A percentile compares a stretch with the other conserved stretches of the same genome.
phyloP scores from a whole-genome alignment of 2,113 vertebrate genomes.

The Astatoreochromis straeleni region DNA sequence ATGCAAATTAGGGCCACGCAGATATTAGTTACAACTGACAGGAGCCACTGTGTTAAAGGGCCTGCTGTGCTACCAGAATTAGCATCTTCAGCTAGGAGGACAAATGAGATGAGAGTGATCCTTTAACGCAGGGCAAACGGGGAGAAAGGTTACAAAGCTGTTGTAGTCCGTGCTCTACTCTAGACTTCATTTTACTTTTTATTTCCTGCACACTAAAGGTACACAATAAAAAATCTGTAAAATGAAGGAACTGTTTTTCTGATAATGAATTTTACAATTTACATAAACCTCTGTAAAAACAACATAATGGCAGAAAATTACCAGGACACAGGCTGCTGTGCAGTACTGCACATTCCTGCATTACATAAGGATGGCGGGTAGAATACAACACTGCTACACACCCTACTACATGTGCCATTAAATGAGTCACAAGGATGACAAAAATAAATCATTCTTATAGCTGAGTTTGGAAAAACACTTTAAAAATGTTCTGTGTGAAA shows the following conservation, averaged over 20 bases:
- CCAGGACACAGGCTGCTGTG: background rate
- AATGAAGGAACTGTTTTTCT: background rate
- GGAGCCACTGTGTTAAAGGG: constrained; percentile 9
- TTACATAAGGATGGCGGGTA: background rate
- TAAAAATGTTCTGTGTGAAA: background rate
- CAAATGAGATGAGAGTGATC: constrained; percentile 6
- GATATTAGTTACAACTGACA: constrained; percentile 44
- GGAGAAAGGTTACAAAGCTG: background rate
- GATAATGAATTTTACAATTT: background rate
- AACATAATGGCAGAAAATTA: background rate
- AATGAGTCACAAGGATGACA: background rate
- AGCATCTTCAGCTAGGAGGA: constrained; percentile 39
- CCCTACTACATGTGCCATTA: background rate
- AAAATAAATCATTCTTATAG: background rate
- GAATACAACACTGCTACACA: background rate
- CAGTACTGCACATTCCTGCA: background rate
- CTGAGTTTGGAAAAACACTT: background rate
- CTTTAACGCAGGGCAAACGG: background rate
- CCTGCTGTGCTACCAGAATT: constrained; percentile 6
- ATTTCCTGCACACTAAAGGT: background rate
- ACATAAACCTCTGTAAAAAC: background rate
- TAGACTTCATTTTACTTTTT: background rate
- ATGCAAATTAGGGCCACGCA: constrained; percentile 34
- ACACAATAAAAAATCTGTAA: background rate
- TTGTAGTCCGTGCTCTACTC: background rate